Base-by-base conservation (phyloP, 2,888 invertebrate genomes). In the Abrostola triplasia region DNA sequence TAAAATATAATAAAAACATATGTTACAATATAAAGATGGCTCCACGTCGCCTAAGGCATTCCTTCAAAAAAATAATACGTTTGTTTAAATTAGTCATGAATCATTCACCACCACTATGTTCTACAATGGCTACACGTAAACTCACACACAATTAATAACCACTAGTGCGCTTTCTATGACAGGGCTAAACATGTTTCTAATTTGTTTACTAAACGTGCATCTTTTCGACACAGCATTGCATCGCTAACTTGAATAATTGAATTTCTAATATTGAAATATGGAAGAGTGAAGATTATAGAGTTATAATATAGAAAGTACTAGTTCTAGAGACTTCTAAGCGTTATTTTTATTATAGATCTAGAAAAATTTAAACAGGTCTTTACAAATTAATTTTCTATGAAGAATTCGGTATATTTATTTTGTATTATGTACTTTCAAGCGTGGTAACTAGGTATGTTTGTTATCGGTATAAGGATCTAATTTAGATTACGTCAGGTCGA, bases 211-310 rank as follows among this genome's bases (percentile, higher is more conserved):
- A 90, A 91, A 90, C 94, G 94, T 94, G 94, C 94, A 93, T 83
- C 85, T 81, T 79, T 75, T 80, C 64, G 84, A 85, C 84, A 86
- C 80, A 84, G 84, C 87, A 77, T 84, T 88, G 85, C 84, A 79
- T 79, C 77, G 71, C 79, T 83, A 79, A 69, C 69, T 77, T 81
- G 76, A 80, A 70, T 73, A 75, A 72, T 70, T 76, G 65, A 80
- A 77, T 82, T 77, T 73, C 88, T 89, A 88, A 84, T 84, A 84
- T 90, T 90, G 85, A 93, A 93, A 94, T 83, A 94, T 94, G 94
- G 94, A 94, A 94, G 94, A 94, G 94, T 94, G 94, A 94, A 94
- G 90, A 88, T 88, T 85, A 79, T 79, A 89, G 82, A 88, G 85
- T 24, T 24, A 24, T 24, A 24, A 86, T 83, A 90, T 77, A 91